Evolutionary conservation across 2,797 vertebrate species (phyloP).

Genomic region (Tiaroga cobitis): DNA sequence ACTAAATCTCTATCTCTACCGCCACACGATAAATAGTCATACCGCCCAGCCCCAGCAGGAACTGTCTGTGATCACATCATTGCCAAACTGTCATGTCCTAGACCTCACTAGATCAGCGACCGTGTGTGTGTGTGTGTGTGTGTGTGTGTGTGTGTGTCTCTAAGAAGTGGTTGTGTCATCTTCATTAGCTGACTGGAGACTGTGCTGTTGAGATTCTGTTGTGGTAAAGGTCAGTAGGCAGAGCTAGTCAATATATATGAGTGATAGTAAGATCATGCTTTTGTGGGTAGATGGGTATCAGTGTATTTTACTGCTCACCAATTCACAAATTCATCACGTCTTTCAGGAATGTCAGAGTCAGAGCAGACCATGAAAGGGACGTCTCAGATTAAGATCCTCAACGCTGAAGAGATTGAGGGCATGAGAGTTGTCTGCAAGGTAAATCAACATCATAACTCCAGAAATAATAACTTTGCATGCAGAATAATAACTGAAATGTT

Average conservation of each 20-base stretch:
- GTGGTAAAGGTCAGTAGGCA: constrained; percentile 27
- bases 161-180: constrained; percentile 38
- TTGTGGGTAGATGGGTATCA: constrained; percentile 29
- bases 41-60: constrained; percentile 33
- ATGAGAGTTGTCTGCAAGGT: constrained; percentile 96
- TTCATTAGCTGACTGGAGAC: constrained; percentile 40
- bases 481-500: background rate
- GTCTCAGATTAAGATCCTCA: constrained; percentile 96
- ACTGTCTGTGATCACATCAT: constrained; percentile 28
- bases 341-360: constrained; percentile 94
- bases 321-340: constrained; percentile 10
- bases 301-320: constrained; percentile 9
- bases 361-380: constrained; percentile 98
- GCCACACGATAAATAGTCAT: constrained; percentile 9
- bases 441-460: constrained; percentile 53
- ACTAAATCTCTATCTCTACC: background rate
- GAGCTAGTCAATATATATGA: constrained; percentile 26
- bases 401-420: constrained; percentile 92
- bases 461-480: background rate
- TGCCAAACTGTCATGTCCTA: constrained; percentile 38
- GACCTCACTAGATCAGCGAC: constrained; percentile 10
- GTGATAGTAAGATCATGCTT: constrained; percentile 17
- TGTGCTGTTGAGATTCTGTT: constrained; percentile 35
- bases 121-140: background rate
- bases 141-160: constrained; percentile 17